These are phyloP conservation scores for Bellardia pandia DNA, from an alignment of 2,888 invertebrate species.

Conservation along the genomic window DNA sequence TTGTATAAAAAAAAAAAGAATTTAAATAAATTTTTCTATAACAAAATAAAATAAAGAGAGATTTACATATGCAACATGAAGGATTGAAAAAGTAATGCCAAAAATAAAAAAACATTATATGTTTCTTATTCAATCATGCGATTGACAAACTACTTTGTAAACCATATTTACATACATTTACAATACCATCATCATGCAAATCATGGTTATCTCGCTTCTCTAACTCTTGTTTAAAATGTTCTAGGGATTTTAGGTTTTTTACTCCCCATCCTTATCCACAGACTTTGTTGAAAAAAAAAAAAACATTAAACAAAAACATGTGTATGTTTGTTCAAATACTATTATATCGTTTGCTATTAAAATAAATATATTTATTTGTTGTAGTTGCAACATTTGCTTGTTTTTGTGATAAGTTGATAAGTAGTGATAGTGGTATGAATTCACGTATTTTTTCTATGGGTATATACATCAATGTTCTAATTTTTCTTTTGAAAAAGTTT, in stretches of 20 bases:
- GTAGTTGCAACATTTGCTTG: not conserved
- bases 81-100: not conserved
- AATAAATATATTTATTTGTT: slow-evolving; percentile 16
- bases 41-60: not conserved
- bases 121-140: slow-evolving; percentile 52
- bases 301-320: slow-evolving; percentile 1
- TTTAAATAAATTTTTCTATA: not conserved
- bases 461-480: not conserved
- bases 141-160: slow-evolving; percentile 59
- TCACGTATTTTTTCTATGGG: slow-evolving; percentile 9
- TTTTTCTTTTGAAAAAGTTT: not conserved
- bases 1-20: not conserved
- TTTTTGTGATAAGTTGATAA: slow-evolving; percentile 5
- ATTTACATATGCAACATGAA: not conserved
- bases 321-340: slow-evolving; percentile 19
- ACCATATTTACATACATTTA: slow-evolving; percentile 49
- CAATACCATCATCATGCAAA: slow-evolving; percentile 48
- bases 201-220: slow-evolving; percentile 22
- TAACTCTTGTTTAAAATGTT: not conserved
- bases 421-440: slow-evolving; percentile 19
- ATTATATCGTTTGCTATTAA: slow-evolving; percentile 30
- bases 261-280: not conserved
- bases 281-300: not conserved
- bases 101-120: slow-evolving; percentile 11
- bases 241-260: not conserved